Conservation (phyloP, 2,113 vertebrate species). For the Malurus melanocephalus region DNA sequence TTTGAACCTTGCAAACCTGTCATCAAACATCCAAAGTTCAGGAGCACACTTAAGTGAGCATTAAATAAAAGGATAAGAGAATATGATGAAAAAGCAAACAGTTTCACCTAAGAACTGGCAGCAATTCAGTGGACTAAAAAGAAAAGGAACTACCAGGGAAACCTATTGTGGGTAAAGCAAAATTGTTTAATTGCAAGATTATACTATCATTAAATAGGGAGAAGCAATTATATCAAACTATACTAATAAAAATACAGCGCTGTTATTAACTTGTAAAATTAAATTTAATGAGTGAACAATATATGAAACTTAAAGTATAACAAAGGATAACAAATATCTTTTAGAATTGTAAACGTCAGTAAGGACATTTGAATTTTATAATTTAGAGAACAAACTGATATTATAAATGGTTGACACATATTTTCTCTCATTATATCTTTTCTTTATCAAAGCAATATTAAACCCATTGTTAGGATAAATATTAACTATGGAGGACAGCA, state of each 20-base stretch:
- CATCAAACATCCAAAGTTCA: neutral
- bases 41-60: neutral
- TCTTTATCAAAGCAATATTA: neutral
- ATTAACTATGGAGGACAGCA: neutral
- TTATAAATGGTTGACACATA: neutral
- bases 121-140: neutral
- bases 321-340: neutral
- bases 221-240: neutral
- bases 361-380: neutral
- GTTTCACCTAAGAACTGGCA: neutral
- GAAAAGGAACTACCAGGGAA: neutral
- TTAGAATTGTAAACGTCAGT: neutral
- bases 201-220: neutral
- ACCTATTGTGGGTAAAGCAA: constrained; percentile 7
- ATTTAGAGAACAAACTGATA: neutral
- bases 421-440: neutral
- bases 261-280: constrained; percentile 1
- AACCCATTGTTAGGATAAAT: neutral
- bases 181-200: constrained; percentile 21
- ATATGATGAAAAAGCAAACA: neutral
- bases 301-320: neutral
- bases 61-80: neutral
- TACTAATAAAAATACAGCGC: neutral
- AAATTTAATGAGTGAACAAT: neutral
- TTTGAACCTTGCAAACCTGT: neutral